Base-by-base conservation (phyloP, 1,140 invertebrate species). In the Pseudomyrmex flavicornis region DNA sequence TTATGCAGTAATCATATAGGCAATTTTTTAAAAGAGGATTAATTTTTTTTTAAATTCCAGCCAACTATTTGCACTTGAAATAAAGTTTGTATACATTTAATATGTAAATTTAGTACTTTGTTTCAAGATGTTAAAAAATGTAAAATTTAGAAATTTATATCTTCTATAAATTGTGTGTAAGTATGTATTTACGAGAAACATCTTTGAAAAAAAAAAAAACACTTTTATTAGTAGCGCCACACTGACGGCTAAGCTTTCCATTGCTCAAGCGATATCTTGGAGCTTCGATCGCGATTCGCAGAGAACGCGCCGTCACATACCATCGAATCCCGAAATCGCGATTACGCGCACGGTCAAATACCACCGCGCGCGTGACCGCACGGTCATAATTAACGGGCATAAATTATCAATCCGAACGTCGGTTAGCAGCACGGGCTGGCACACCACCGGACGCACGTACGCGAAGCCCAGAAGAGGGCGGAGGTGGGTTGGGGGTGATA, bases 321-420 rank as follows among this genome's bases (percentile, higher is more conserved):
- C 44, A 83, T 80, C 65, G 61, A 63, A 79, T 35, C 61, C 82
- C 84, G 72, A 82, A 86, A 82, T 89, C 77, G 82, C 69, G 85
- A 89, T 89, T 88, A 88, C 85, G 88, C 75, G 85, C 79, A 66
- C 83, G 88, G 46, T 65, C 79, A 72, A 87, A 89, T 89, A 87
- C 82, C 68, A 56, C n/a, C 66, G 76, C 76, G 63, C 87, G 44
- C 89, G 91, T 91, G 89, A 92, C 92, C 92, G 90, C 90, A 93
- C 76, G 91, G 85, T 93, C 92, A 93, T 94, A 94, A 94, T 94
- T 94, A 94, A 94, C 93, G 89, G 92, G 90, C 93, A 94, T 94
- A 94, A 94, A 94, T 94, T 94, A 94, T 94, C 93, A 93, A 94
- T 94, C 92, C 88, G 92, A 93, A 90, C 92, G 91, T 94, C 90